Percentiles rank a stretch among this genome's conserved stretches.
Evolutionary conservation across 2,797 vertebrate species (phyloP).

Genomic region (Chelmon rostratus): DNA sequence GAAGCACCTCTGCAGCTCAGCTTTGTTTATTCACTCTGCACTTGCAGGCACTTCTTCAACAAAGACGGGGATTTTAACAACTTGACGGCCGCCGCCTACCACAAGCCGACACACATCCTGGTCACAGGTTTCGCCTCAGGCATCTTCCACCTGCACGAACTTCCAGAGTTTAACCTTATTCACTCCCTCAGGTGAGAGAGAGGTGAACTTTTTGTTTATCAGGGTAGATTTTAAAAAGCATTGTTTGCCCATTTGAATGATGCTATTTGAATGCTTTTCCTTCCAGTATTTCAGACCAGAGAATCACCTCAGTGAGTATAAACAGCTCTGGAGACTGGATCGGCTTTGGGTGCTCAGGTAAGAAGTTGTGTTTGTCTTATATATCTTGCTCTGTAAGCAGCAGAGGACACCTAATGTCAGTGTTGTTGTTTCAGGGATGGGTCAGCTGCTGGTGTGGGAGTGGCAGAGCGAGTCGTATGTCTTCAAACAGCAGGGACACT

Average conservation of each 20-base stretch:
- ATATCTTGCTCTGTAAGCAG: rapidly evolving
- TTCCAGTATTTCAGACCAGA: slow-evolving; percentile 95
- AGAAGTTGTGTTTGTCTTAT: not conserved
- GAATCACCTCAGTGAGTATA: slow-evolving; percentile 89
- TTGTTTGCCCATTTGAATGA: not conserved
- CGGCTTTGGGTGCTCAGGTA: slow-evolving; percentile 95
- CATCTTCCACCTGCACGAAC: slow-evolving; percentile 97
- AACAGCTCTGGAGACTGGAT: slow-evolving; percentile 97
- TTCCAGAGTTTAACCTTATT: slow-evolving; percentile 95
- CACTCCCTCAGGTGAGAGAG: slow-evolving; percentile 92
- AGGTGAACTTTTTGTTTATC: not conserved
- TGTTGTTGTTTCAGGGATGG: slow-evolving; percentile 85
- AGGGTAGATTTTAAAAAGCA: not conserved
- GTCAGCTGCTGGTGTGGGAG: slow-evolving; percentile 98
- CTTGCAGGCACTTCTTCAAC: slow-evolving; percentile 93
- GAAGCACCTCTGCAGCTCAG: not conserved
- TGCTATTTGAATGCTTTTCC: not conserved
- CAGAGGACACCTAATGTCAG: too few relatives aligned
- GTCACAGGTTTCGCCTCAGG: slow-evolving; percentile 97
- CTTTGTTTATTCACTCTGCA: not conserved
- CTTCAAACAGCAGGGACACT: slow-evolving; percentile 98
- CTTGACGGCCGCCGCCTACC: slow-evolving; percentile 90
- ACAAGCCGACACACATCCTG: slow-evolving; percentile 91
- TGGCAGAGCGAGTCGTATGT: slow-evolving; percentile 99
- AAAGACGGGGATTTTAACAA: slow-evolving; percentile 95